A percentile compares a stretch with the other conserved stretches of the same genome.
Conservation (phyloP, 2,888 invertebrate species). For the Esperia sulphurella region DNA sequence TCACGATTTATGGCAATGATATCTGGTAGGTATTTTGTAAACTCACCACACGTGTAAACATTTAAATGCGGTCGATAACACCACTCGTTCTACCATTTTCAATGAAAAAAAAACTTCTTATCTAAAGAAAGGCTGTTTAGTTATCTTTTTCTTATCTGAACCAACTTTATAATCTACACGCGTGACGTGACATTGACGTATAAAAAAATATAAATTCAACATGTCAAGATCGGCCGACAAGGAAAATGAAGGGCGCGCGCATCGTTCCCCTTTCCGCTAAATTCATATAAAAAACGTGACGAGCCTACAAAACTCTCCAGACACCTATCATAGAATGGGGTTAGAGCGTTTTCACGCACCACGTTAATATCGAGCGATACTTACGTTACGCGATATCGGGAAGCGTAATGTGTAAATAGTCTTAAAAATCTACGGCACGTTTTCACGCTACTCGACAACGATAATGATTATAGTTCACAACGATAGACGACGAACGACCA, state of each 20-base stretch:
- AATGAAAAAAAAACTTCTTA: no score
- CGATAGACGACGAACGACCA: not conserved
- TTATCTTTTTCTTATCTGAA: not conserved
- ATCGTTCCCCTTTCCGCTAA: slow-evolving; percentile 42
- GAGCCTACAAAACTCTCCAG: slow-evolving; percentile 19
- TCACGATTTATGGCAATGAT: no score
- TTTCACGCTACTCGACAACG: not conserved
- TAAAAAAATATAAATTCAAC: slow-evolving; percentile 44
- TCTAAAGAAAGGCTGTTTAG: no score
- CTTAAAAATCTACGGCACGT: no score
- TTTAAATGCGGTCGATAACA: no score
- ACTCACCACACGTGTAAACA: no score
- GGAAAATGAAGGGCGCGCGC: slow-evolving; percentile 37
- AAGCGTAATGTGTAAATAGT: no score
- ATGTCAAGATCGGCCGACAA: slow-evolving; percentile 44
- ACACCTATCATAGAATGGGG: not conserved
- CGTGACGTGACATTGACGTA: slow-evolving; percentile 25
- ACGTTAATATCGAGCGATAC: no score
- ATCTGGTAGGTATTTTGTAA: no score
- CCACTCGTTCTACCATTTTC: no score
- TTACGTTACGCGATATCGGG: no score
- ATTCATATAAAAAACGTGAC: slow-evolving; percentile 61
- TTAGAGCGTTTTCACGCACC: no score
- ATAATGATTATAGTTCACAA: not conserved
- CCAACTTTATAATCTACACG: slow-evolving; percentile 7